Evolutionary conservation across 2,797 vertebrate genomes (phyloP), one percentile per base, ranked within the genome.

Genomic region (Rhinatrema bivittatum): DNA sequence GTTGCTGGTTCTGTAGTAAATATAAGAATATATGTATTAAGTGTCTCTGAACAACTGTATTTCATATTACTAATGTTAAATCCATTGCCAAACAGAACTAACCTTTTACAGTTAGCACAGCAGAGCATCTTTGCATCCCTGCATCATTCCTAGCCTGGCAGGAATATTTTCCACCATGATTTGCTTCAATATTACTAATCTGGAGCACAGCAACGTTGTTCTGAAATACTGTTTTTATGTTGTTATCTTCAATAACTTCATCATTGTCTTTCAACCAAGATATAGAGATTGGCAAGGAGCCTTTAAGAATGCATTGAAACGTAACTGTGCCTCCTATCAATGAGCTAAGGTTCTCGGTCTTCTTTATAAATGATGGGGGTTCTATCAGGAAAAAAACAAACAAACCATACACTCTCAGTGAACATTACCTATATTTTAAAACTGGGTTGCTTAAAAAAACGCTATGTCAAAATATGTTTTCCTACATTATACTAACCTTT

Each of bases 91-190:
- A 42, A 10, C 17, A 21, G 21, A 42, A 94, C 95, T 31, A 78
- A 99, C 96, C 96, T 97, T 98, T 98, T 15, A 98, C 92, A 36
- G 81, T 86, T 38, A 99, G 47, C 16, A 88, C 37, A 18, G 93
- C 89, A 39, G 89, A 93, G 60, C 94, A 98, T 7, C 87, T 93
- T 69, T 97, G 93, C 68, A 88, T 84, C 33, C 96, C 96, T 1
- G 96, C 95, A 65, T 94, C 93, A 16, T 98, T 99, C 78, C 94
- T 94, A 18, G 85, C 91, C 50, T 94, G 89, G 70, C 96, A 99
- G n/a, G 88, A 88, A 31, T 95, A 99, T 64, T 94, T 98, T 34
- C 95, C 95, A 17, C 82, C 87, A 28, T 95, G 81, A 48, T 86
- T 86, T 62, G 86, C 75, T 63, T 93, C 87, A 46, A 94, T 69